A percentile compares a stretch with the other conserved stretches of the same genome.
Conservation (phyloP, 2,888 invertebrate species). For the Cantharis flavilabris region DNA sequence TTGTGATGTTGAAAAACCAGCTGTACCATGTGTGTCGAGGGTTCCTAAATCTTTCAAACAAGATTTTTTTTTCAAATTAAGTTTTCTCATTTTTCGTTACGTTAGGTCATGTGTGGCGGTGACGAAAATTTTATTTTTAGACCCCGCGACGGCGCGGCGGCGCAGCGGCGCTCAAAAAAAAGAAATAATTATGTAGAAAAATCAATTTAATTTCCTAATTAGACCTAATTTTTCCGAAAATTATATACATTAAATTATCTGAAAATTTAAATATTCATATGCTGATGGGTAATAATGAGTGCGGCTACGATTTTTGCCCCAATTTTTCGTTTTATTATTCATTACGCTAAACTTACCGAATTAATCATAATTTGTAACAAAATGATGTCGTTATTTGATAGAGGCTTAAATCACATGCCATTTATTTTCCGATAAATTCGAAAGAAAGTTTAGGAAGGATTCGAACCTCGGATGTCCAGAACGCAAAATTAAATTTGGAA, state of each 20-base stretch:
- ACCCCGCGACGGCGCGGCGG: too few relatives aligned
- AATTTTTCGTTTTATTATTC: background rate
- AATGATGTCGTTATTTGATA: background rate
- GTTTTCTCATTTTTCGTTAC: background rate
- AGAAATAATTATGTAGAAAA: too few relatives aligned
- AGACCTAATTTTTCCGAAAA: background rate
- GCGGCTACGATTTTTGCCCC: background rate
- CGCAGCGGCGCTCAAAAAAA: too few relatives aligned
- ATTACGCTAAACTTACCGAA: background rate
- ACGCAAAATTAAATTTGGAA: too few relatives aligned
- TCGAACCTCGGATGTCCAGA: too few relatives aligned
- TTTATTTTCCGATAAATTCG: background rate
- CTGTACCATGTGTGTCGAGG: background rate
- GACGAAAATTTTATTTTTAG: background rate
- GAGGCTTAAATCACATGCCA: background rate
- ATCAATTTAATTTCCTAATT: background rate
- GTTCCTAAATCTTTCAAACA: background rate
- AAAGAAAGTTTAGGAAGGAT: background rate
- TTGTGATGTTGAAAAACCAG: background rate
- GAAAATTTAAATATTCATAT: background rate
- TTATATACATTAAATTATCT: background rate
- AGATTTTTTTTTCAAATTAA: background rate
- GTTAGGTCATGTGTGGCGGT: background rate
- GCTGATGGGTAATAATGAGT: background rate
- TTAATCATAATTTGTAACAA: background rate